phyloP scores from a whole-genome alignment of 53 echinoderm and acorn worm species.

The Henricia sp. region DNA sequence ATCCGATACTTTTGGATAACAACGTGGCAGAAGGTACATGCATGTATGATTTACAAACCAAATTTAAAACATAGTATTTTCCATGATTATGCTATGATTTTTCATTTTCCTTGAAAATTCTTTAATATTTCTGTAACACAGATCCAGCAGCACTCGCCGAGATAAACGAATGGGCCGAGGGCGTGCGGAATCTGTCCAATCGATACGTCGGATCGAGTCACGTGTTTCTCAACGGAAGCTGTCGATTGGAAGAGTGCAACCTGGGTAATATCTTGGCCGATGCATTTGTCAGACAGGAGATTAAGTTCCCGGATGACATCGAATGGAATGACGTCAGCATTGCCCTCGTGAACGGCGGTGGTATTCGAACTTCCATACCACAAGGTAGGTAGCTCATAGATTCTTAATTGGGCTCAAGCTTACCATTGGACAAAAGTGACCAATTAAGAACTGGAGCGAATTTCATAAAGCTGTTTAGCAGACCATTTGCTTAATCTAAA shows the following conservation, averaged over 20 bases:
- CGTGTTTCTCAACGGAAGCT: conserved; percentile 76
- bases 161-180: conserved; percentile 69
- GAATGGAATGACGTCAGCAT: conserved; percentile 88
- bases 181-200: conserved; percentile 61
- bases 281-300: conserved; percentile 67
- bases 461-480: too few species aligned
- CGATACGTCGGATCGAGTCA: conserved; percentile 69
- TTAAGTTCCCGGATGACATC: conserved; percentile 71
- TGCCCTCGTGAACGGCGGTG: conserved; percentile 79
- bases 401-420: too few species aligned
- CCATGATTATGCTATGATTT: too few species aligned
- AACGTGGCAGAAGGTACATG: conserved; percentile 66
- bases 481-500: too few species aligned
- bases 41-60: too few species aligned
- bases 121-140: neutral
- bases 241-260: conserved; percentile 89
- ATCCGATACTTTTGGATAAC: conserved; percentile 75
- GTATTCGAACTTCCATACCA: conserved; percentile 77
- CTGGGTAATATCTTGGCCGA: conserved; percentile 88
- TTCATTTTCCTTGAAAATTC: neutral
- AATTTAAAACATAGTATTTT: too few species aligned
- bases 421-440: too few species aligned
- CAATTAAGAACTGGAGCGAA: too few species aligned
- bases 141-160: conserved; percentile 9
- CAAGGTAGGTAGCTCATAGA: conserved; percentile 77